These are phyloP conservation scores for Notodonta ziczac DNA, from an alignment of 2,888 invertebrate species.

Conservation along the genomic window DNA sequence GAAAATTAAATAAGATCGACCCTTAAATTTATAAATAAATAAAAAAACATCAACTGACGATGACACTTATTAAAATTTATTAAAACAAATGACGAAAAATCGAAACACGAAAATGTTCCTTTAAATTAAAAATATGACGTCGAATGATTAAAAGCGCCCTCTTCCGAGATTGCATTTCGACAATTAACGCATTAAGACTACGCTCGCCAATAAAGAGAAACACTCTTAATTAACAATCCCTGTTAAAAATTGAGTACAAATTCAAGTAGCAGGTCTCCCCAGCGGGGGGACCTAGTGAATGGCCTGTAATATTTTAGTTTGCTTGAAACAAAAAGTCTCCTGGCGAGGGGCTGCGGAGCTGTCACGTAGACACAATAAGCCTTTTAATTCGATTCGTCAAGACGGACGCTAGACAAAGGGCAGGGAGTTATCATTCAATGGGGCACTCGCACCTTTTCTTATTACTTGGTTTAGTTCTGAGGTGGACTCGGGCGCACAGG, in stretches of 20 bases:
- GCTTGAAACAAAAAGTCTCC: conserved; percentile 79
- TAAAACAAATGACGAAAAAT: conserved; percentile 53
- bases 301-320: conserved; percentile 84
- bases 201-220: conserved; percentile 80
- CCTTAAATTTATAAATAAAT: conserved; percentile 20
- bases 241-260: conserved; percentile 85
- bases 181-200: conserved; percentile 84
- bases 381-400: conserved; percentile 85
- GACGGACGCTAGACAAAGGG: conserved; percentile 83
- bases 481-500: conserved; percentile 59
- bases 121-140: conserved; percentile 77
- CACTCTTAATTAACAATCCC: conserved; percentile 82
- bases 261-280: conserved; percentile 79
- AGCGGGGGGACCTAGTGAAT: conserved; percentile 75
- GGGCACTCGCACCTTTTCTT: conserved; percentile 84
- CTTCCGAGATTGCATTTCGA: conserved; percentile 82
- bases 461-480: conserved; percentile 80
- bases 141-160: conserved; percentile 77
- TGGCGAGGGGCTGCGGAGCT: conserved; percentile 64
- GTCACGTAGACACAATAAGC: conserved; percentile 85
- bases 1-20: not conserved
- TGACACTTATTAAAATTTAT: conserved; percentile 59
- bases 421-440: conserved; percentile 83
- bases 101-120: conserved; percentile 42
- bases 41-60: conserved; percentile 34